These are phyloP conservation scores for Sialis lutaria DNA, from an alignment of 2,888 invertebrate genomes.

Conservation along the genomic window DNA sequence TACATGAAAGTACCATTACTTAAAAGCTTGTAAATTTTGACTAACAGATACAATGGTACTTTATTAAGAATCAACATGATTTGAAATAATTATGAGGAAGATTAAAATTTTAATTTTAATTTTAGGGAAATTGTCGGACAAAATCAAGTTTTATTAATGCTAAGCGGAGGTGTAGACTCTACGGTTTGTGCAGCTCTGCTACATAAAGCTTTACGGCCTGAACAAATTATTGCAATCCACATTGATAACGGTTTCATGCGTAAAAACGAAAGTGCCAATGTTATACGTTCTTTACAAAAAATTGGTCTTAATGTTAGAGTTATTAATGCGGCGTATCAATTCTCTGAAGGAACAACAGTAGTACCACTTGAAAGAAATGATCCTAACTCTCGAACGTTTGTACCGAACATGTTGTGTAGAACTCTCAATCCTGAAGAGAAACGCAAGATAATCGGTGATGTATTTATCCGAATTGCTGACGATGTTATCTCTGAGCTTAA, in stretches of 20 bases:
- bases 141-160: slow-evolving; percentile 46
- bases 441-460: slow-evolving; percentile 95
- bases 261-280: slow-evolving; percentile 81
- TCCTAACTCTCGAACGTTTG: slow-evolving; percentile 34
- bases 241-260: slow-evolving; percentile 99
- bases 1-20: no score
- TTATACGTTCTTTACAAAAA: slow-evolving; percentile 65
- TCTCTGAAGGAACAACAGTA: slow-evolving; percentile 67
- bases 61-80: no score
- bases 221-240: slow-evolving; percentile 90
- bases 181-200: slow-evolving; percentile 97
- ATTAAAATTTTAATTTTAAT: no score
- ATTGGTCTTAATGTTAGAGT: slow-evolving; percentile 63
- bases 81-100: no score
- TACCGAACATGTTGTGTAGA: slow-evolving; percentile 73
- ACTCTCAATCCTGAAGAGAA: slow-evolving; percentile 92
- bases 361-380: slow-evolving; percentile 39
- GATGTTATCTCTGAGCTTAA: slow-evolving; percentile 77
- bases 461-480: slow-evolving; percentile 88
- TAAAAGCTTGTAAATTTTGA: no score
- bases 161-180: slow-evolving; percentile 98
- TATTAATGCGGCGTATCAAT: slow-evolving; percentile 51
- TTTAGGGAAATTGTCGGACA: slow-evolving; percentile 3
- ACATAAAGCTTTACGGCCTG: slow-evolving; percentile 71
- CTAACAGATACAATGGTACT: no score